Evolutionary conservation across 1,140 invertebrate species (phyloP), one percentile per base, ranked within the genome.

Genomic region (Drosophila ananassae): DNA sequence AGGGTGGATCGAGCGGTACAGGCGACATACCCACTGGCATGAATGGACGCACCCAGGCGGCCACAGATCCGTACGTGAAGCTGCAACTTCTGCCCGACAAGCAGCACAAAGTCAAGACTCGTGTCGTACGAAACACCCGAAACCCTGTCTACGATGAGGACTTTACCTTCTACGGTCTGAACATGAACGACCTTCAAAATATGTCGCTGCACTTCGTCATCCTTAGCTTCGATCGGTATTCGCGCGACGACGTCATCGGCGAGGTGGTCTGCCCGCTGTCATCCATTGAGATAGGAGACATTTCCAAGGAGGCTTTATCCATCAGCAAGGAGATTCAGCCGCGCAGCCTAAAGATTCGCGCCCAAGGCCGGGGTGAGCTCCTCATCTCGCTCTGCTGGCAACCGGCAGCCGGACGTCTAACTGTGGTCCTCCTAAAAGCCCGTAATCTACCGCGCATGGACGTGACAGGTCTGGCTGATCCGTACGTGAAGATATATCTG

Each of bases 91-190:
- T 99, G 47, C 98, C 98, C 0, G 98, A 98, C 64, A 98, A 98
- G 92, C 97, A 98, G 85, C 97, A 98, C 81, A 97, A 98, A 90
- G 97, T 98, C 6, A 99, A 99, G 92, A 99, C 98, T 41, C 94
- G 98, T 22, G 98, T 99, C 2, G 94, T 99, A 8, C 94, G 98
- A 46, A 98, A 98, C 85, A 98, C 98, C 8, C 93, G 96, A 12
- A 97, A 98, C 92, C 98, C 98, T 0, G 95, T 98, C 6, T 99
- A 98, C 92, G 97, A 99, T 87, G 98, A 99, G 92, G 97, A 98
- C 89, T 99, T 99, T 90, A 98, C 98, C 0, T 98, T 99, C 93
- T 99, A 98, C 89, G 98, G 98, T 30, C 95, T 99, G 67, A 96
- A 95, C 34, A 94, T 95, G 53, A 95, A 96, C 78, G 97, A 98